Evolutionary conservation across 2,888 invertebrate genomes (phyloP).

Genomic region (Acleris holmiana): DNA sequence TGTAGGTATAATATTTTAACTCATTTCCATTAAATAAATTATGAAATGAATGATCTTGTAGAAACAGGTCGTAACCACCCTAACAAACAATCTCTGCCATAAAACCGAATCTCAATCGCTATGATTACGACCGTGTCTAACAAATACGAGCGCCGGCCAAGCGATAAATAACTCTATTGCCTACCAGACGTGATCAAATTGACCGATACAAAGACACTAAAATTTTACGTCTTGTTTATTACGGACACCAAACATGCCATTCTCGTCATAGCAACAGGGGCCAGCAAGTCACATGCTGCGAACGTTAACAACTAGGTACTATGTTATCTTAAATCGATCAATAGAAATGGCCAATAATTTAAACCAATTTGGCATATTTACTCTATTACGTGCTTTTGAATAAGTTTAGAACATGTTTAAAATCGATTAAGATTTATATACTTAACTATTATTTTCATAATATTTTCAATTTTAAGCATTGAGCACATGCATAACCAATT

Average conservation of each 20-base stretch:
- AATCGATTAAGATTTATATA: too few relatives aligned
- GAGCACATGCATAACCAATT: too few relatives aligned
- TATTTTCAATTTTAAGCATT: too few relatives aligned
- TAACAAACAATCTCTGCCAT: conserved; percentile 25
- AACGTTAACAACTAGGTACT: too few relatives aligned
- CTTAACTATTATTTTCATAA: too few relatives aligned
- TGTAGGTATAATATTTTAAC: background rate
- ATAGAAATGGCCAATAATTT: too few relatives aligned
- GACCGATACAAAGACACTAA: conserved; percentile 32
- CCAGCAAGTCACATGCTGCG: too few relatives aligned
- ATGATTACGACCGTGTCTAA: conserved; percentile 14
- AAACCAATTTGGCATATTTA: too few relatives aligned
- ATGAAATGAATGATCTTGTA: conserved; percentile 16
- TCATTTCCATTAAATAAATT: conserved; percentile 11
- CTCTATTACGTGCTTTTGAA: too few relatives aligned
- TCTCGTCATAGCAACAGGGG: background rate
- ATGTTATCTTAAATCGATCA: too few relatives aligned
- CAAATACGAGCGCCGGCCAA: conserved; percentile 21
- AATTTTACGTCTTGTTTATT: conserved; percentile 32
- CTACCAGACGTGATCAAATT: conserved; percentile 29
- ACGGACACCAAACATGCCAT: conserved; percentile 32
- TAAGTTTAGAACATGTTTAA: too few relatives aligned
- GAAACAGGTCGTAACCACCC: conserved; percentile 19
- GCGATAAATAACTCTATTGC: conserved; percentile 33
- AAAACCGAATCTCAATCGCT: conserved; percentile 29